Evolutionary conservation across 2,888 invertebrate genomes (phyloP).

Genomic region (Lepidocyrtinus sp.): DNA sequence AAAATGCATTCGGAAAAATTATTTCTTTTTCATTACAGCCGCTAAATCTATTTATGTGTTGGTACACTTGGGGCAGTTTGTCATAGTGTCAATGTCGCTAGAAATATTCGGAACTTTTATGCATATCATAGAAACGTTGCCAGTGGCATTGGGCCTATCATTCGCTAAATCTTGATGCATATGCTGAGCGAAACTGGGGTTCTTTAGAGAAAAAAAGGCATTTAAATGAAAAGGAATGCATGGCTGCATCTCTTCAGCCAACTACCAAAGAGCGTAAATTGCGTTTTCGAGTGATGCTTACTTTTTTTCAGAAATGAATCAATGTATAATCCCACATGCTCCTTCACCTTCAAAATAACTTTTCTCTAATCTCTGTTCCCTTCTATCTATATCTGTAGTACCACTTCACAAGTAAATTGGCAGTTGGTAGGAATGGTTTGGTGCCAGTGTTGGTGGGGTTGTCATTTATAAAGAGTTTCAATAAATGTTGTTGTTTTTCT

Average conservation of each 20-base stretch:
- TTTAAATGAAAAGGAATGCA: not conserved
- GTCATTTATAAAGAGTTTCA: not conserved
- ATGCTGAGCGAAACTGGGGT: not conserved
- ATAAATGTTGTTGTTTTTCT: constrained; percentile 7
- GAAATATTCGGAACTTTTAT: not conserved
- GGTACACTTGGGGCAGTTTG: constrained; percentile 8
- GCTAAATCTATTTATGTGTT: too few species aligned
- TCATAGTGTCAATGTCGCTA: constrained; percentile 4
- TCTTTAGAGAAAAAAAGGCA: not conserved
- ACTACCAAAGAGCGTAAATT: not conserved
- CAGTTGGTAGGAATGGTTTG: not conserved
- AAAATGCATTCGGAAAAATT: too few species aligned
- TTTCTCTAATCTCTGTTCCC: not conserved
- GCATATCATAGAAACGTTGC: not conserved
- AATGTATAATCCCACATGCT: not conserved
- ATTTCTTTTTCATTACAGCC: too few species aligned
- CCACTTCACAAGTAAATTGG: too few species aligned
- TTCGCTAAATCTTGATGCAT: not conserved
- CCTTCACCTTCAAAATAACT: not conserved
- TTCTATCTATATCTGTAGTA: too few species aligned
- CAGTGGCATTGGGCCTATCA: not conserved
- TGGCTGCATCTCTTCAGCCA: not conserved
- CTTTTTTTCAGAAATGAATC: not conserved
- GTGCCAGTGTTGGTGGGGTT: not conserved
- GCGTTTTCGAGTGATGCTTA: not conserved